Evolutionary conservation across 2,113 vertebrate species (phyloP), one percentile per base, ranked within the genome.

Genomic region (Aramus guarauna): DNA sequence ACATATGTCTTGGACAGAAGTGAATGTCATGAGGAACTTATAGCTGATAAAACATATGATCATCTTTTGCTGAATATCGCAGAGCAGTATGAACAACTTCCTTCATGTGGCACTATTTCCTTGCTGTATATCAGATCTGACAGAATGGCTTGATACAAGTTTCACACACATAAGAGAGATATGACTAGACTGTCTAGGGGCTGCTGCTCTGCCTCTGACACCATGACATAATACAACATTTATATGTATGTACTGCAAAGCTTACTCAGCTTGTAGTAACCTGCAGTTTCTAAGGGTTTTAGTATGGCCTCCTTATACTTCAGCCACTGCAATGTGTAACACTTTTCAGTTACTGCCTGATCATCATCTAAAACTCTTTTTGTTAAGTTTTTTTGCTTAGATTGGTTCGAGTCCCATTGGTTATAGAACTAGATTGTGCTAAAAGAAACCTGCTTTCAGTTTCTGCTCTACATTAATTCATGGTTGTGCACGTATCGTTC

Each of bases 101-200:
- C 88, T 94, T 94, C 88, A 91, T 55, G 73, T 92, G 67, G 47
- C 91, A 87, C 72, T 81, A 55, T 80, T 86, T 89, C 89, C 84
- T 87, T 84, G 41, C 37, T 63, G 30, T 71, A 37, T 47, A 77
- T 84, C 50, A 84, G 20, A 91, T 86, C 60, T 78, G 43, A 74
- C 47, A 87, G 56, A 75, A 89, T 6, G 18, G 23, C 23, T 86
- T 41, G n/a, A 56, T 66, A 77, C 0, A 7, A n/a, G 91, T 50
- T 84, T 59, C 75, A 41, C 1, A 3, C 45, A 71, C n/a, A 15
- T 20, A 69, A 39, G 34, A 75, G 26, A 80, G 87, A 73, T 81
- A 48, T 1, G 4, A 76, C 21, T 53, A 62, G 1, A 34, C 27
- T 85, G 23, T 79, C 26, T 63, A 59, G 39, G 20, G 32, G 2